These are phyloP conservation scores for Aphidius gifuensis DNA, from an alignment of 1,140 invertebrate genomes.

Conservation along the genomic window DNA sequence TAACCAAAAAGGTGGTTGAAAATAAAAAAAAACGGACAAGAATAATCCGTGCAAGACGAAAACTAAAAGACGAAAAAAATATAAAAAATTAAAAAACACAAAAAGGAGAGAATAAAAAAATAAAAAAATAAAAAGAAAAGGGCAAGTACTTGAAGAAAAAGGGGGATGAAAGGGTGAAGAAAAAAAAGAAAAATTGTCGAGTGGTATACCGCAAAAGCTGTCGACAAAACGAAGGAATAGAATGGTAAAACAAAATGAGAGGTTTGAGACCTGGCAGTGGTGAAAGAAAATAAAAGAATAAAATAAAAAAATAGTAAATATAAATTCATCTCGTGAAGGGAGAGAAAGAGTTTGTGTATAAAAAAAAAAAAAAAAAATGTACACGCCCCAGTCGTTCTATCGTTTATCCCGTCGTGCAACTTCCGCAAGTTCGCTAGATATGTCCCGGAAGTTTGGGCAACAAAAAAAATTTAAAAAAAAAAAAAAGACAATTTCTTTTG, in stretches of 20 bases:
- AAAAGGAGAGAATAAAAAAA: slow-evolving; percentile 15
- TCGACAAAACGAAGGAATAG: slow-evolving; percentile 3
- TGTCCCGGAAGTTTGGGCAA: slow-evolving; percentile 16
- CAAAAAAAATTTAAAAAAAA: slow-evolving; percentile 13
- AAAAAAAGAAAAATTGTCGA: slow-evolving; percentile 9
- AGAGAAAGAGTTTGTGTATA: not conserved
- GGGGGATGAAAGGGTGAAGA: slow-evolving; percentile 5
- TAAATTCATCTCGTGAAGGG: slow-evolving; percentile 27
- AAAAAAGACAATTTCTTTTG: too few species aligned
- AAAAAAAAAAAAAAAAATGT: slow-evolving; percentile 22
- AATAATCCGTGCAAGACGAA: slow-evolving; percentile 14
- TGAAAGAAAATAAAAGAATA: slow-evolving; percentile 3
- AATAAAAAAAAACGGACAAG: slow-evolving; percentile 18
- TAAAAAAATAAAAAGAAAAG: slow-evolving; percentile 4
- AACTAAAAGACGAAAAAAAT: slow-evolving; percentile 1
- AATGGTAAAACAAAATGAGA: slow-evolving; percentile 4
- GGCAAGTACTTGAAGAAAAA: slow-evolving; percentile 7
- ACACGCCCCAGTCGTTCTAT: slow-evolving; percentile 23
- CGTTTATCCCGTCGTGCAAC: slow-evolving; percentile 26
- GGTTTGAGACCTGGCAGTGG: not conserved
- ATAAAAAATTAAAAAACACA: not conserved
- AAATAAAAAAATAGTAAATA: slow-evolving; percentile 18
- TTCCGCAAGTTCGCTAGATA: slow-evolving; percentile 22
- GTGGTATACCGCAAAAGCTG: slow-evolving; percentile 17
- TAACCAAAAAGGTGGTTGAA: slow-evolving; percentile 9